A percentile compares a stretch with the other conserved stretches of the same genome.
Conservation (phyloP, 2,888 invertebrate genomes). For the Flexamia atlantica region DNA sequence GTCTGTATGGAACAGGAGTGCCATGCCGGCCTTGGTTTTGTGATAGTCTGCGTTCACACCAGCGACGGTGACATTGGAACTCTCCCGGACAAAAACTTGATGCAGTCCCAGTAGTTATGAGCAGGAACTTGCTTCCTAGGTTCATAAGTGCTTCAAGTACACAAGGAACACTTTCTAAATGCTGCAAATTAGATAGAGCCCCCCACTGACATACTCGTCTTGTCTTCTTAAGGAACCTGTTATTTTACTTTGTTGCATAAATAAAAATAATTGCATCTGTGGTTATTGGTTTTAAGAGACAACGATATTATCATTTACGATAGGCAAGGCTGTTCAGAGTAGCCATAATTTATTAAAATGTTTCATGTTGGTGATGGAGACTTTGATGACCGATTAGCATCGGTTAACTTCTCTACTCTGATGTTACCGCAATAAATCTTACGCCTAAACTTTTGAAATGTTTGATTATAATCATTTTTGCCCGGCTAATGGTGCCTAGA, state of each 20-base stretch:
- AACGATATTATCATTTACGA: no score
- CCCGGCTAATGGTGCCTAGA: no score
- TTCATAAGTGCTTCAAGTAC: background rate
- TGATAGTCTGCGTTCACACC: background rate
- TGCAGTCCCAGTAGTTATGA: background rate
- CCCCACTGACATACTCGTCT: background rate
- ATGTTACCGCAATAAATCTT: no score
- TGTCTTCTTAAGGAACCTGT: background rate
- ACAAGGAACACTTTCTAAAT: background rate
- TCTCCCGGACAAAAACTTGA: background rate
- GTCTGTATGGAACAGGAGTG: no score
- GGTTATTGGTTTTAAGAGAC: background rate
- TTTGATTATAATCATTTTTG: no score
- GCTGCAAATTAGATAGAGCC: background rate
- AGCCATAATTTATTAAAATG: no score
- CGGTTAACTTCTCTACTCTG: no score
- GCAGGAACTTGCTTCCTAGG: background rate
- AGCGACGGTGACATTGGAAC: slow-evolving; percentile 14
- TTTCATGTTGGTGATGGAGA: no score
- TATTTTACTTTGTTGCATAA: background rate
- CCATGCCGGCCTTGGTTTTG: background rate
- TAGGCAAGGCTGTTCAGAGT: no score
- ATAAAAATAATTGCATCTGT: background rate
- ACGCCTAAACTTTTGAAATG: no score
- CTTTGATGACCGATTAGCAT: no score